Percentiles rank a stretch among this genome's conserved stretches.
Evolutionary conservation across 1,140 invertebrate genomes (phyloP).

Genomic region (Tetranychus urticae): DNA sequence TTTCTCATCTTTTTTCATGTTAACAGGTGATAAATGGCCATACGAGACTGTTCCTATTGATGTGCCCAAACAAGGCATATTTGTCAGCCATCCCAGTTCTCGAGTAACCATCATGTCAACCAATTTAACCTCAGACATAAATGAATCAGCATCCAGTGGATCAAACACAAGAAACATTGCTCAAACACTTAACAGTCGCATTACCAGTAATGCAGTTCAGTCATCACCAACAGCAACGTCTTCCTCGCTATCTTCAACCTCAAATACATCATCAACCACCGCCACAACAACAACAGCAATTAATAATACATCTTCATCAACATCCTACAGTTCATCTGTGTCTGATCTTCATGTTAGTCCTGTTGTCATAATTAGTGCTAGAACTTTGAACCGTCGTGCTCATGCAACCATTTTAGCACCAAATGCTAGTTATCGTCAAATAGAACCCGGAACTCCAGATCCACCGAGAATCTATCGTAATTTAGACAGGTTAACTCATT

Average conservation of each 20-base stretch:
- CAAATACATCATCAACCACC: not conserved
- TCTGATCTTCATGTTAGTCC: not conserved
- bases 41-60: not conserved
- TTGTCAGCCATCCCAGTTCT: not conserved
- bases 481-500: slow-evolving; percentile 50
- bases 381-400: not conserved
- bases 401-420: slow-evolving; percentile 2
- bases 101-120: not conserved
- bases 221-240: not conserved
- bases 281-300: not conserved
- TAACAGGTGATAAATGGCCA: not conserved
- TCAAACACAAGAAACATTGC: too few relatives aligned
- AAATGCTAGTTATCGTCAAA: not conserved
- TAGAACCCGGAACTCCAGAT: not conserved
- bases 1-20: not conserved
- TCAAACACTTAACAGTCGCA: too few relatives aligned
- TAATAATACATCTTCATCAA: not conserved
- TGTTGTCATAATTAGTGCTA: slow-evolving; percentile 2
- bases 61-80: not conserved
- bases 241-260: too few relatives aligned
- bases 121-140: too few relatives aligned
- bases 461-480: slow-evolving; percentile 37
- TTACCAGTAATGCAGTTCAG: not conserved
- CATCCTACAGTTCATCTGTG: not conserved
- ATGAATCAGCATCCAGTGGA: too few relatives aligned